phyloP scores from a whole-genome alignment of 2,888 invertebrate genomes.

The Macroteleia sp. region DNA sequence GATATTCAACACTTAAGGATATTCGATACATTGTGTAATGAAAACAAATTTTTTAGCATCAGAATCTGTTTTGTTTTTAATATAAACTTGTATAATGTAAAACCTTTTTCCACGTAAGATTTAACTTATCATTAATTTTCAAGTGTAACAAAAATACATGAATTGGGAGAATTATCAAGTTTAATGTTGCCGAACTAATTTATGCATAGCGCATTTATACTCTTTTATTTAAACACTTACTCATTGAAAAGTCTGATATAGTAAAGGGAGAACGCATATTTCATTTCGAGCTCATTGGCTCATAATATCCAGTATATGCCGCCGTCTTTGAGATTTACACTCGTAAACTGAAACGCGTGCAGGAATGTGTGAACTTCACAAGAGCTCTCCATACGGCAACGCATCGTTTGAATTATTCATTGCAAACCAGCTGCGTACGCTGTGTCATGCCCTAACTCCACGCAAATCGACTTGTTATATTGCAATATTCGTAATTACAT shows the following conservation, averaged over 20 bases:
- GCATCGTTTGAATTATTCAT: conserved; percentile 69
- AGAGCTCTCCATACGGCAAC: conserved; percentile 67
- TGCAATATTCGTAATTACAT: conserved; percentile 62
- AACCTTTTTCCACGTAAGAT: too few species aligned
- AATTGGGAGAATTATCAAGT: too few species aligned
- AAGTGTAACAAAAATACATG: too few species aligned
- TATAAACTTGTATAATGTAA: too few species aligned
- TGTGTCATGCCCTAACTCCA: conserved; percentile 52
- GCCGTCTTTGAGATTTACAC: conserved; percentile 71
- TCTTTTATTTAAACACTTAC: too few species aligned
- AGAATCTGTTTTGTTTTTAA: too few species aligned
- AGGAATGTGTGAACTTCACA: conserved; percentile 79
- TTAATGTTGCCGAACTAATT: too few species aligned
- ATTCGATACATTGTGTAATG: too few species aligned
- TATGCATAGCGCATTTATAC: too few species aligned
- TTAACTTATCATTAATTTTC: too few species aligned
- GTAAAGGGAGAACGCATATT: conserved; percentile 77
- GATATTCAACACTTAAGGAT: too few species aligned
- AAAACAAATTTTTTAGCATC: too few species aligned
- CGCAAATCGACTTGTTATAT: conserved; percentile 49
- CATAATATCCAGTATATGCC: conserved; percentile 65
- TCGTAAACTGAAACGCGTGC: conserved; percentile 78
- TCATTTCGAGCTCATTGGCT: conserved; percentile 79
- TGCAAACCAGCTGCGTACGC: conserved; percentile 59
- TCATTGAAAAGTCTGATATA: conserved; percentile 74